Base-by-base conservation (phyloP, 37 sponge, comb jelly and placozoan genomes). In the Spongia lamella region DNA sequence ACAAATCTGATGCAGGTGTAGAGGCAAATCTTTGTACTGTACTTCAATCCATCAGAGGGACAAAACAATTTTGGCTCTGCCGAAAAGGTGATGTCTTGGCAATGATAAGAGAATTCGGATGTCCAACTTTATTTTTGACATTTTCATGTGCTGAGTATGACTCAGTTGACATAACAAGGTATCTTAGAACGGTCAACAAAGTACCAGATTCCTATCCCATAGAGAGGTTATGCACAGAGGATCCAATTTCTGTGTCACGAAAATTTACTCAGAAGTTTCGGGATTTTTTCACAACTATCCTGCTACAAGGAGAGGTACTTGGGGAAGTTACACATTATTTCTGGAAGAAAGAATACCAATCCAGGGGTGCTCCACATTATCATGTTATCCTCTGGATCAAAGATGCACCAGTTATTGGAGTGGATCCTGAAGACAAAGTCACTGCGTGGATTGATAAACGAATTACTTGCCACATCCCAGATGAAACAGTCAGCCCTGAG, bases 141-240 rank as follows among this genome's bases (percentile, higher is more conserved):
- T 70, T 80, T 36, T 71, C 72, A 47, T 61, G 64, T 61, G 77
- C 64, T 26, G 77, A 76, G 65, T 76, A 76, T 76, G 77, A 76
- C n/a, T 63, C 32, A 9, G 52, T n/a, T 27, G 73, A 72, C 5
- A 72, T 72, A 15, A 26, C 35, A 16, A 25, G 24, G 29, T 62
- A 64, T 32, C 64, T 76, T 26, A 20, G 64, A 37, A 64, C 36
- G 38, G 77, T 76, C 19, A 76, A 76, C 30, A 53, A 63, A 32
- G 52, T 27, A 1, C 53, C 63, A 19, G 14, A 30, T 52, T 25
- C 35, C 21, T 50, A 63, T 49, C 35, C 51, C 71, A 70, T 70
- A 67, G 63, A 53, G 7, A 62, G 63, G 47, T 47, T 76, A 22
- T 76, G 77, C 53, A 20, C 40, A 35, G 64, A 76, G 35, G 77